A percentile compares a stretch with the other conserved stretches of the same genome.
Evolutionary conservation across 1,140 invertebrate genomes (phyloP).

Genomic region (Dreissena rostriformis): DNA sequence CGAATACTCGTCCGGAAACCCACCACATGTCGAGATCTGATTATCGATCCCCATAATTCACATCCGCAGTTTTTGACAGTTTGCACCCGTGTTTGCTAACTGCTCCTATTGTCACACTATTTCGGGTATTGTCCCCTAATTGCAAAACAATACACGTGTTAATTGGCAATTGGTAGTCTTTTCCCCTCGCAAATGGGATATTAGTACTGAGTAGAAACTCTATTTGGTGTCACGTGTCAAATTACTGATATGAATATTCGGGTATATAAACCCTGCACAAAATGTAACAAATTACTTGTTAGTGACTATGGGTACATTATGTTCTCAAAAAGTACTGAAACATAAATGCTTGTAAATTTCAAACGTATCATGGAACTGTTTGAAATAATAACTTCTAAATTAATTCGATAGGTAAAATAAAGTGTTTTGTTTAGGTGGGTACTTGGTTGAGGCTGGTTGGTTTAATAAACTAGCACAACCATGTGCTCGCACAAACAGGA

Average conservation of each 20-base stretch:
- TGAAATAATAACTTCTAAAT: too few relatives aligned
- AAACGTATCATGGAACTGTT: too few relatives aligned
- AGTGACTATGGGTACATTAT: too few relatives aligned
- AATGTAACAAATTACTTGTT: too few relatives aligned
- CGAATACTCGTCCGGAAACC: not conserved
- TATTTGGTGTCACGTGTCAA: too few relatives aligned
- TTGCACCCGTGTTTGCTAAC: not conserved
- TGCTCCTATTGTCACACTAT: not conserved
- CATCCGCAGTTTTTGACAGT: not conserved
- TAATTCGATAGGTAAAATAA: not conserved
- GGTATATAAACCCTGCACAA: too few relatives aligned
- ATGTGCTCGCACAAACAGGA: constrained; percentile 35
- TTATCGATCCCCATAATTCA: not conserved
- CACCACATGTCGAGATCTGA: not conserved
- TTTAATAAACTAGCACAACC: constrained; percentile 41
- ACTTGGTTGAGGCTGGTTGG: constrained; percentile 44
- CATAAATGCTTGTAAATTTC: too few relatives aligned
- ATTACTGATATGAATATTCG: too few relatives aligned
- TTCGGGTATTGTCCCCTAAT: not conserved
- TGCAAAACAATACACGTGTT: not conserved
- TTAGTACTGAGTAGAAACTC: too few relatives aligned
- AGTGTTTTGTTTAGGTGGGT: not conserved
- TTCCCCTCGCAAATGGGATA: not conserved
- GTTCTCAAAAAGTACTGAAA: not conserved
- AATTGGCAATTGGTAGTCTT: not conserved